phyloP scores from a whole-genome alignment of 1,140 invertebrate genomes.

The Drosophila micromelanica region DNA sequence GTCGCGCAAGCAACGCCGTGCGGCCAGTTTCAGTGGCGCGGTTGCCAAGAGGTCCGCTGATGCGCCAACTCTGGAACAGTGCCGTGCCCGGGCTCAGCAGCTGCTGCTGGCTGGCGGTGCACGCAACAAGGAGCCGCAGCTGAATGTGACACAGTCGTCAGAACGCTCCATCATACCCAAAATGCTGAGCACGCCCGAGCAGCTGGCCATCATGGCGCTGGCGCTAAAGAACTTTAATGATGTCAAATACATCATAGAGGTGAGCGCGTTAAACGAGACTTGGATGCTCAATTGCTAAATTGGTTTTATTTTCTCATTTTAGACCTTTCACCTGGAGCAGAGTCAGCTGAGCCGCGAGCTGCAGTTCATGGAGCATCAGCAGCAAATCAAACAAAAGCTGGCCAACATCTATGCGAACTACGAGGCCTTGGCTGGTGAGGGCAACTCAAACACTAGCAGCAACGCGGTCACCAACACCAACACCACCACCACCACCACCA shows the following conservation, averaged over 20 bases:
- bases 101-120: conserved; percentile 17
- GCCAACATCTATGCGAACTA: conserved; percentile 70
- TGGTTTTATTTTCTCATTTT: background rate
- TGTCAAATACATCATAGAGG: conserved; percentile 81
- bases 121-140: conserved; percentile 4
- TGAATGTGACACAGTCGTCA: background rate
- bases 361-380: conserved; percentile 84
- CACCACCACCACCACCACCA: conserved; percentile 57
- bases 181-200: conserved; percentile 73
- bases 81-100: conserved; percentile 32
- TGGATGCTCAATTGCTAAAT: background rate
- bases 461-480: conserved; percentile 54
- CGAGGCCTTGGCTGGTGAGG: conserved; percentile 49
- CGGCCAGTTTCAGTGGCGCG: conserved; percentile 66
- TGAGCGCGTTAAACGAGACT: conserved; percentile 10
- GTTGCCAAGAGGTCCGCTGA: conserved; percentile 16
- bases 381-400: conserved; percentile 80
- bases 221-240: conserved; percentile 75
- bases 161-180: conserved; percentile 75
- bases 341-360: conserved; percentile 83
- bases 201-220: conserved; percentile 77
- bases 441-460: conserved; percentile 1
- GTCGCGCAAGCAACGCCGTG: conserved; percentile 59
- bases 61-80: conserved; percentile 44
- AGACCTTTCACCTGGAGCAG: conserved; percentile 85